phyloP scores from a whole-genome alignment of 2,888 invertebrate species.

The Anodontia alba region DNA sequence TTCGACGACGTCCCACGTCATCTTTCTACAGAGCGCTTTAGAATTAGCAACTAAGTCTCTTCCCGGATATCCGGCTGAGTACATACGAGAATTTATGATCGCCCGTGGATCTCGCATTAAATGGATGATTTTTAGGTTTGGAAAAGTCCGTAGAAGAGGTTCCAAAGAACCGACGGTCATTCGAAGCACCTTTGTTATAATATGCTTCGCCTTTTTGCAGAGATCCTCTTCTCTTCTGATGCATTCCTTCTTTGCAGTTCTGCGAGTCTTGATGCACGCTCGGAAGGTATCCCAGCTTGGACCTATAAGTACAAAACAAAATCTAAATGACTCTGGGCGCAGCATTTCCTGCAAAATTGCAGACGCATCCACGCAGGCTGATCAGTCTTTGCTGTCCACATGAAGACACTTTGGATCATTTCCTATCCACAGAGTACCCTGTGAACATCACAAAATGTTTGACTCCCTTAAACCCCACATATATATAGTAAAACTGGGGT shows the following conservation, averaged over 20 bases:
- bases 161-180: constrained; percentile 43
- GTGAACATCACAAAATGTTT: too few relatives aligned
- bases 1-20: constrained; percentile 39
- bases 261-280: constrained; percentile 16
- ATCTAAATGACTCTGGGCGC: too few relatives aligned
- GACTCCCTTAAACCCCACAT: too few relatives aligned
- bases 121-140: constrained; percentile 48
- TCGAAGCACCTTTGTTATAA: constrained; percentile 48
- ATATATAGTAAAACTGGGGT: too few relatives aligned
- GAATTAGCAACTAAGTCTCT: constrained; percentile 37
- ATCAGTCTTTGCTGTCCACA: too few relatives aligned
- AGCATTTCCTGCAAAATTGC: too few relatives aligned
- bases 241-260: constrained; percentile 31
- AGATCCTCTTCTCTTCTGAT: constrained; percentile 26
- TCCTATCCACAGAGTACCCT: too few relatives aligned
- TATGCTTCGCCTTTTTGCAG: constrained; percentile 37
- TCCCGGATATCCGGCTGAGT: constrained; percentile 49
- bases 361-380: too few relatives aligned
- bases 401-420: too few relatives aligned
- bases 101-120: constrained; percentile 52
- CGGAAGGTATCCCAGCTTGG: constrained; percentile 41
- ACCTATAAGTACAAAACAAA: constrained; percentile 26
- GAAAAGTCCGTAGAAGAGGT: constrained; percentile 23
- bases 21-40: constrained; percentile 41
- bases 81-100: constrained; percentile 44